phyloP scores from a whole-genome alignment of 2,113 vertebrate species.

The Oplegnathus fasciatus region DNA sequence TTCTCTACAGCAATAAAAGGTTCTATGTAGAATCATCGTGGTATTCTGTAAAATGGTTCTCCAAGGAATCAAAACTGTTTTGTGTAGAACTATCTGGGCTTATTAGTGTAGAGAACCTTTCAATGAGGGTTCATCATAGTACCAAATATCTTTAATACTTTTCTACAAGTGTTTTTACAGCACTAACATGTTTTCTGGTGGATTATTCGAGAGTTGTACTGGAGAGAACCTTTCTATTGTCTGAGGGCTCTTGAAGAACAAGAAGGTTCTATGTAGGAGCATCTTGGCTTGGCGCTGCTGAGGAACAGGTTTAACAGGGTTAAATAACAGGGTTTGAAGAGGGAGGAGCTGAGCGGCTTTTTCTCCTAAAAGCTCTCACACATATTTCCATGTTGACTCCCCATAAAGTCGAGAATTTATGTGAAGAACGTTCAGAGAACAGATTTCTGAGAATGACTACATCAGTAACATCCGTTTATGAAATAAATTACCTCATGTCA shows the following conservation, averaged over 20 bases:
- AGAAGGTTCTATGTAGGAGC: not conserved
- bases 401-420: constrained; percentile 34
- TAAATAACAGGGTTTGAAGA: constrained; percentile 1
- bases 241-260: not conserved
- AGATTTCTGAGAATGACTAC: constrained; percentile 25
- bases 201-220: not conserved
- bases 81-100: no score
- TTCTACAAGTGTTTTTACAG: not conserved
- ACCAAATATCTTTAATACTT: no score
- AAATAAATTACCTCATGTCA: constrained; percentile 61
- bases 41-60: no score
- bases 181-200: not conserved
- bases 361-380: constrained; percentile 13
- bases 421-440: constrained; percentile 18
- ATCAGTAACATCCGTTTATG: constrained; percentile 59
- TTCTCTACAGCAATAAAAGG: no score
- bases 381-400: constrained; percentile 15
- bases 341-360: not conserved
- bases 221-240: not conserved
- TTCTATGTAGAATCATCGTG: no score
- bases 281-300: not conserved
- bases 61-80: no score
- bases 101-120: no score
- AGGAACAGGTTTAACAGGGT: not conserved
- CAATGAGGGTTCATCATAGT: no score